Percentiles rank a stretch among this genome's conserved stretches.
Conservation (phyloP, 1,140 invertebrate species). For the Aphaenogaster ashmeadi region DNA sequence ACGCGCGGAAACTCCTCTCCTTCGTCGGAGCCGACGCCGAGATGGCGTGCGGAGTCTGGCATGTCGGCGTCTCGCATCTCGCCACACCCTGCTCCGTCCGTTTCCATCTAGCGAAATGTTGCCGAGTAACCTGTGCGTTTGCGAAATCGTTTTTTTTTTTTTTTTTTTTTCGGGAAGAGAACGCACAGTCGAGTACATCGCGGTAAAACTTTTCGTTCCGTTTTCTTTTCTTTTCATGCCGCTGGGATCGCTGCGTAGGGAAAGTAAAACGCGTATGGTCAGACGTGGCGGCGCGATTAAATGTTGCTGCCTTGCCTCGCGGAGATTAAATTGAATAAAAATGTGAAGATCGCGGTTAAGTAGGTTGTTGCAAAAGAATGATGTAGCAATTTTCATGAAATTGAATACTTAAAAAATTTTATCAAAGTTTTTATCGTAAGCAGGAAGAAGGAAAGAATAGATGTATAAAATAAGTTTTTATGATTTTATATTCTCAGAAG, state of each 20-base stretch:
- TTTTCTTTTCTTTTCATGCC: not conserved
- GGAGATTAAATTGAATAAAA: not conserved
- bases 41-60: constrained; percentile 53
- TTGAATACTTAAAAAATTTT: not conserved
- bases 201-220: not conserved
- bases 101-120: constrained; percentile 48
- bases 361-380: not conserved
- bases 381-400: not conserved
- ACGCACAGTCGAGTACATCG: not conserved
- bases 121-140: constrained; percentile 24
- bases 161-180: not conserved
- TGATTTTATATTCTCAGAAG: not conserved
- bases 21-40: constrained; percentile 47
- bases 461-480: not conserved
- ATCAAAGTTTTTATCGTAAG: not conserved
- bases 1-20: constrained; percentile 3
- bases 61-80: constrained; percentile 56
- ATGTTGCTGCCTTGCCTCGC: not conserved
- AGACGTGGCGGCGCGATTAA: not conserved
- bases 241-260: not conserved
- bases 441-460: not conserved
- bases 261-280: not conserved
- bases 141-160: not conserved
- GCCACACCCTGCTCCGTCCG: constrained; percentile 42
- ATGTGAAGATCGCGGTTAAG: not conserved